Evolutionary conservation across 2,797 vertebrate species (phyloP).

Genomic region (Sebastes melanostomus): DNA sequence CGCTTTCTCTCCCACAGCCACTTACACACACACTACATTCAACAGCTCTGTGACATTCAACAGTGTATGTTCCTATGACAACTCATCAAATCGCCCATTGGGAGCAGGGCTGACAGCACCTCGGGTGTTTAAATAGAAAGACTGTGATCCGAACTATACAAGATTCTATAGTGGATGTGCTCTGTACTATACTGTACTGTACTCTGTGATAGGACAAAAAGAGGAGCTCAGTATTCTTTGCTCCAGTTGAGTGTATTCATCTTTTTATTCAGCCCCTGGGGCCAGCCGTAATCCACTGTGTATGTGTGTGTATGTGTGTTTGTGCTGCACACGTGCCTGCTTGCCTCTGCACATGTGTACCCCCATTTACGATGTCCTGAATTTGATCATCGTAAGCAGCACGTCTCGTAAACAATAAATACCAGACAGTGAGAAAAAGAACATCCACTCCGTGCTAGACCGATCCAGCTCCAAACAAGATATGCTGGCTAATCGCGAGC

Average conservation of each 20-base stretch:
- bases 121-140: conserved; percentile 53
- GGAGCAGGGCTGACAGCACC: conserved; percentile 49
- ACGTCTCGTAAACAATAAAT: conserved; percentile 18
- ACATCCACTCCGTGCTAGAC: neutral
- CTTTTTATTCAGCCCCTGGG: conserved; percentile 47
- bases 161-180: conserved; percentile 28
- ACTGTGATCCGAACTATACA: conserved; percentile 32
- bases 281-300: conserved; percentile 46
- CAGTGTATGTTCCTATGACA: conserved; percentile 62
- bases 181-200: neutral
- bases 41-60: conserved; percentile 45
- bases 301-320: neutral
- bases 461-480: conserved; percentile 20
- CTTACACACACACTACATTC: conserved; percentile 14
- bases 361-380: conserved; percentile 41
- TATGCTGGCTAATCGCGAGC: conserved; percentile 20
- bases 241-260: conserved; percentile 51
- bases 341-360: conserved; percentile 23
- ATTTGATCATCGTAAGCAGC: conserved; percentile 48
- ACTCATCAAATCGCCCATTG: conserved; percentile 49
- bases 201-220: conserved; percentile 35
- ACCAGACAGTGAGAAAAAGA: conserved; percentile 4
- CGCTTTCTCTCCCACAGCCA: neutral
- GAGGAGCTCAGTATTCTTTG: conserved; percentile 29
- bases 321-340: conserved; percentile 3